Percentiles rank a stretch among this genome's conserved stretches.
Evolutionary conservation across 2,113 vertebrate genomes (phyloP).

Genomic region (Scomber japonicus): DNA sequence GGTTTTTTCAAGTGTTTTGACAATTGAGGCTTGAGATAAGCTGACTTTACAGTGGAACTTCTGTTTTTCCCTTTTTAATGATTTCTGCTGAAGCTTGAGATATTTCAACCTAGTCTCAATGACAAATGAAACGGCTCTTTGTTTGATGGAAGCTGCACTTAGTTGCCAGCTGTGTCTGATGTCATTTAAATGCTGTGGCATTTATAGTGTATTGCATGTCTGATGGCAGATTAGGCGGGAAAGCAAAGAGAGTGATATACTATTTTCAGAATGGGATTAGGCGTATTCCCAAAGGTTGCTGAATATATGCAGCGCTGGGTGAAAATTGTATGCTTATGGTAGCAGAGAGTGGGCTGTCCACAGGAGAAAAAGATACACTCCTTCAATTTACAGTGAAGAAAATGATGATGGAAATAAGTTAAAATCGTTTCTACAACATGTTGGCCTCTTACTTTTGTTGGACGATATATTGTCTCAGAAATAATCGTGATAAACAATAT

Average conservation of each 20-base stretch:
- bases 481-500: no score
- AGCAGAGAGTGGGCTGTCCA: neutral
- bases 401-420: neutral
- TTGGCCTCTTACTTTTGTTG: no score
- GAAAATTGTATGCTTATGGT: neutral
- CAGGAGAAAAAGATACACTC: no score
- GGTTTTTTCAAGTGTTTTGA: constrained; percentile 16
- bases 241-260: neutral
- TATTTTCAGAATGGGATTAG: neutral
- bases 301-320: neutral
- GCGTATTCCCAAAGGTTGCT: neutral
- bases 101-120: neutral
- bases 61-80: neutral
- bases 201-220: neutral
- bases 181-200: neutral
- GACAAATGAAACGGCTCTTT: neutral
- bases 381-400: neutral
- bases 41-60: constrained; percentile 5
- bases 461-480: no score
- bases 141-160: neutral
- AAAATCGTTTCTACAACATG: neutral
- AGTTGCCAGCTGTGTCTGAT: constrained; percentile 7
- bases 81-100: neutral
- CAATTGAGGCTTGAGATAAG: constrained; percentile 12
- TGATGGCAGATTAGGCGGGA: neutral